phyloP scores from a whole-genome alignment of 2,113 vertebrate species.

The Bubo blakistoni region DNA sequence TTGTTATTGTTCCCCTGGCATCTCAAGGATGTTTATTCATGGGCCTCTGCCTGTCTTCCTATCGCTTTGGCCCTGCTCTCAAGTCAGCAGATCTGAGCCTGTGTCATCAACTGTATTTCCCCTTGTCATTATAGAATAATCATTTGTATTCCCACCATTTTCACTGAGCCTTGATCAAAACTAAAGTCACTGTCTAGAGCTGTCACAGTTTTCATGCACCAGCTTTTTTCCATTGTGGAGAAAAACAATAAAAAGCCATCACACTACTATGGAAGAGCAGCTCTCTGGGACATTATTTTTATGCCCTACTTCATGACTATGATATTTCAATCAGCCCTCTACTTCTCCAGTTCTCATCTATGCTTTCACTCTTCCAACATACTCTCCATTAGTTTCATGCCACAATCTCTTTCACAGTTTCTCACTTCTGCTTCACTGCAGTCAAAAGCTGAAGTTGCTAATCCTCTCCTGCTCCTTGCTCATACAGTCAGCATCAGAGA shows the following conservation, averaged over 20 bases:
- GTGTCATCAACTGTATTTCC: not conserved
- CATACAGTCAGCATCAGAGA: not conserved
- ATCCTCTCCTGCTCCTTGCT: not conserved
- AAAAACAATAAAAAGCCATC: not conserved
- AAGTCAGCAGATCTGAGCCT: constrained; percentile 24
- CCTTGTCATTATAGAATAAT: not conserved
- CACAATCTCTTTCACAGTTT: not conserved
- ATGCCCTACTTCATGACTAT: not conserved
- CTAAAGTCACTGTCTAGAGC: not conserved
- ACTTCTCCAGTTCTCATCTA: not conserved
- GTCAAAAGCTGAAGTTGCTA: not conserved
- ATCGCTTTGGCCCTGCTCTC: not conserved
- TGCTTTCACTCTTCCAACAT: not conserved
- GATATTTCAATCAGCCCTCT: not conserved
- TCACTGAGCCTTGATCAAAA: constrained; percentile 27
- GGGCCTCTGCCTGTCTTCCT: not conserved
- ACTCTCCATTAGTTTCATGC: not conserved
- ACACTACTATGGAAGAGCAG: not conserved
- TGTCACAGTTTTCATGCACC: not conserved
- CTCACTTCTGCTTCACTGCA: not conserved
- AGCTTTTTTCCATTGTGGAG: not conserved
- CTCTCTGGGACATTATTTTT: not conserved
- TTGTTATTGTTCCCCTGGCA: not conserved
- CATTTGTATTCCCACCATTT: not conserved
- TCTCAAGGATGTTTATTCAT: constrained; percentile 47